These are phyloP conservation scores for Steinernema scapterisci DNA, from an alignment of 2,888 invertebrate species.

Conservation along the genomic window DNA sequence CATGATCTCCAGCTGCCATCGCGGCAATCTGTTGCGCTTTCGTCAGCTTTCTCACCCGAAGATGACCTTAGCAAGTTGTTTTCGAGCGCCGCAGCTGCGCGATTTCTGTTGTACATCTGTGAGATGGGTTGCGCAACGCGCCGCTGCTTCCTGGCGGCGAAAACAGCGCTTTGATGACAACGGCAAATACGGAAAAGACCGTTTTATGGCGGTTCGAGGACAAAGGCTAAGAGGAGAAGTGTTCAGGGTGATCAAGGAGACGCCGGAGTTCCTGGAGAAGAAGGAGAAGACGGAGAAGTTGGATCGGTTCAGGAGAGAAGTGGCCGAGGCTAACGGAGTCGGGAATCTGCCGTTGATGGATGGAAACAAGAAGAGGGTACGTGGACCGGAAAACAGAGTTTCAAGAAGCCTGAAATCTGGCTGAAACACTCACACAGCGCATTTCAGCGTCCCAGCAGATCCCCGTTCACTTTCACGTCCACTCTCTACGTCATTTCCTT, in stretches of 20 bases:
- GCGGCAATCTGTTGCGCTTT: slow-evolving; percentile 23
- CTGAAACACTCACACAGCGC: not conserved
- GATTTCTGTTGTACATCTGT: slow-evolving; percentile 15
- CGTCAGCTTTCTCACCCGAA: not conserved
- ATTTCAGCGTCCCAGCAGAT: not conserved
- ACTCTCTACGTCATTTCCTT: not conserved
- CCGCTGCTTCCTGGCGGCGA: not conserved
- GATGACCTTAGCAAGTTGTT: slow-evolving; percentile 22
- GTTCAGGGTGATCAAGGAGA: slow-evolving; percentile 40
- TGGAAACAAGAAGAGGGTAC: not conserved
- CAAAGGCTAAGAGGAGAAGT: not conserved
- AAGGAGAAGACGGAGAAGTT: slow-evolving; percentile 38
- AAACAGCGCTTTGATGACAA: slow-evolving; percentile 13
- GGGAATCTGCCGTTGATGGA: not conserved
- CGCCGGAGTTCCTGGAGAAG: slow-evolving; percentile 38
- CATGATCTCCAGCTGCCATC: not conserved
- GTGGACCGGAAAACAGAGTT: not conserved
- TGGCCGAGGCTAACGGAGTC: not conserved
- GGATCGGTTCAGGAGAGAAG: not conserved
- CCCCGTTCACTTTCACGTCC: not conserved
- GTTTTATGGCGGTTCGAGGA: not conserved
- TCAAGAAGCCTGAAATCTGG: too few species aligned
- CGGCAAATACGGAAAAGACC: not conserved
- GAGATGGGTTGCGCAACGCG: slow-evolving; percentile 25
- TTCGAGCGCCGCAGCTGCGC: slow-evolving; percentile 26